phyloP scores from a whole-genome alignment of 2,113 vertebrate species.

The Mandrillus leucophaeus region DNA sequence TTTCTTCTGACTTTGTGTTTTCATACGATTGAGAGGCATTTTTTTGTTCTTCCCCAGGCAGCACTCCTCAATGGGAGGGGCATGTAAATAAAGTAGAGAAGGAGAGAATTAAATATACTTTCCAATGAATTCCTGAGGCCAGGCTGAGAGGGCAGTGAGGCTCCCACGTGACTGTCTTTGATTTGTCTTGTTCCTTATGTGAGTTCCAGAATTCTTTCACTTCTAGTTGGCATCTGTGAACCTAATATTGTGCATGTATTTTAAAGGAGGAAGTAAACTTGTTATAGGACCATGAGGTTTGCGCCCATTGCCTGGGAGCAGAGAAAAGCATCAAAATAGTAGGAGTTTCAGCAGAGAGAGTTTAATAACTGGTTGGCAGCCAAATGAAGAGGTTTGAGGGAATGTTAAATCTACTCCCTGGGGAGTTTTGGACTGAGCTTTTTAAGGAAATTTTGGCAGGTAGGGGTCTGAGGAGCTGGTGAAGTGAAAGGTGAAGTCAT shows the following conservation, averaged over 20 bases:
- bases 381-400: neutral
- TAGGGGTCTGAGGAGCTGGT: neutral
- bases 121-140: no score
- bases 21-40: neutral
- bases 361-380: neutral
- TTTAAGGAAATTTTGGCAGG: neutral
- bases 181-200: accelerated
- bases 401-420: neutral
- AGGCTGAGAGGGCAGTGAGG: neutral
- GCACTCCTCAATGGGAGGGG: neutral
- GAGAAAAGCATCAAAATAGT: neutral
- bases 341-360: no score
- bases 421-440: neutral
- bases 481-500: neutral
- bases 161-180: accelerated
- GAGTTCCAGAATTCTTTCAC: accelerated
- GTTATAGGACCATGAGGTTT: neutral
- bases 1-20: neutral
- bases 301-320: neutral
- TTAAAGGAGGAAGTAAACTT: neutral
- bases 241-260: accelerated
- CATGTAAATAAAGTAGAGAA: neutral
- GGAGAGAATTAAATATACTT: accelerated
- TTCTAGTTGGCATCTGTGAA: accelerated
- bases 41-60: neutral